Base-by-base conservation (phyloP, 1,140 invertebrate genomes). In the Lepidostoma basale region DNA sequence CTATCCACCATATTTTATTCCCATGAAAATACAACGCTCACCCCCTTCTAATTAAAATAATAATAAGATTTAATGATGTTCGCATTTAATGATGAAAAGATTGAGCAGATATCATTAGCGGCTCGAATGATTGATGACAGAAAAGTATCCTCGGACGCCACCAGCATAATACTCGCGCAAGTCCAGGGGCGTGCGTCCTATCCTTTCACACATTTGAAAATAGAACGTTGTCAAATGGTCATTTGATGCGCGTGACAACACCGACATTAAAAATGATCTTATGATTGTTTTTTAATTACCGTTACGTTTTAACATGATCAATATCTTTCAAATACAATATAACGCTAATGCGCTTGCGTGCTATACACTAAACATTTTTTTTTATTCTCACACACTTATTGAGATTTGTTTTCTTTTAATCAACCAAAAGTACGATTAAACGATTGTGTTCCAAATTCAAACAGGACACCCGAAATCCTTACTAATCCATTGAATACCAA, bases 21-120 rank as follows among this genome's bases (percentile, higher is more conserved):
- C 59, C 67, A 68, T 63, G 59, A 62, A 56, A 68, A 63, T 62
- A 68, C 36, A 9, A 14, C 54, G 52, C 23, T n/a, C 40, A 18
- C 47, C 59, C 44, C 8, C 23, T n/a, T 23, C 39, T 40, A 23
- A 62, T 68, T 62, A 62, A 18, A 68, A 68, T 68, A 62, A 68
- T 68, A 68, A 68, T 68, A 59, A 30, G 59, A 68, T 62, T 62
- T 68, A 36, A 58, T 66, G 63, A 66, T 44, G 63, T 56, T 18
- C 14, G 16, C 25, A 47, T 54, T 36, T 64, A 64, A 64, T 54
- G 62, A 64, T 64, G 45, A 66, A 60, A 68, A 68, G 36, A 62
- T 54, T 54, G 58, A 56, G 45, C 47, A n/a, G 22, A 16, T 3
- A 69, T 69, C 49, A 69, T 63, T 56, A 56, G 39, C 25, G 33